Evolutionary conservation across 2,113 vertebrate genomes (phyloP).

Genomic region (rabbit (Oryctolagus cuniculus)): DNA sequence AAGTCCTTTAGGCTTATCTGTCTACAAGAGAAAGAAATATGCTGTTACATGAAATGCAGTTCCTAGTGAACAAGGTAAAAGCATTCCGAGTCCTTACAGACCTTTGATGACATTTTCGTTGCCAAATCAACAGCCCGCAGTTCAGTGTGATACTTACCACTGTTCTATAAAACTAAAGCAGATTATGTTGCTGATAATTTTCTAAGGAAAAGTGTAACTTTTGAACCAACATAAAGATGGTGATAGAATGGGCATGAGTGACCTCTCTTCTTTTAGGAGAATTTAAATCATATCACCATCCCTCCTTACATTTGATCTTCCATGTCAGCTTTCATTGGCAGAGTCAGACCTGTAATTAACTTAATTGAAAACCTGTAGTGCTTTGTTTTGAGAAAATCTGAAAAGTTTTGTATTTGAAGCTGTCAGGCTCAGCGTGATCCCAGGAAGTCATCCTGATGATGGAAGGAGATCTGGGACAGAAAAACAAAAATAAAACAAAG

Average conservation of each 20-base stretch:
- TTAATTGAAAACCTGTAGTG: neutral
- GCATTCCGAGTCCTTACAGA: conserved; percentile 47
- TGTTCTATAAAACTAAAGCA: conserved; percentile 45
- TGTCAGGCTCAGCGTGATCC: neutral
- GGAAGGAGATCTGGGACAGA: neutral
- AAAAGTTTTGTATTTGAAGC: neutral
- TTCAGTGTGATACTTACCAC: conserved; percentile 36
- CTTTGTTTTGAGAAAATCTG: neutral
- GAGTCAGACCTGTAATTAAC: neutral
- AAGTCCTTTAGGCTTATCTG: conserved; percentile 72
- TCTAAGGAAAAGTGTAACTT: conserved; percentile 5
- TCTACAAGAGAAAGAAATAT: conserved; percentile 63
- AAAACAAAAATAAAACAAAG: neutral
- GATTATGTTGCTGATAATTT: conserved; percentile 63
- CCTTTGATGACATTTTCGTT: conserved; percentile 54
- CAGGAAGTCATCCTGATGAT: neutral
- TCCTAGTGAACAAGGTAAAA: conserved; percentile 53
- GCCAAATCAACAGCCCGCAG: conserved; percentile 56
- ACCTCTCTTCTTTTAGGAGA: neutral
- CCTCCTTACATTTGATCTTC: neutral
- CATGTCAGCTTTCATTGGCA: neutral
- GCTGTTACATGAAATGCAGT: conserved; percentile 57
- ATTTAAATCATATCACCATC: neutral
- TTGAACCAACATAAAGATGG: neutral
- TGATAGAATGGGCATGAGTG: neutral